Evolutionary conservation across 2,888 invertebrate genomes (phyloP).

Genomic region (Dolichomitus sp.): DNA sequence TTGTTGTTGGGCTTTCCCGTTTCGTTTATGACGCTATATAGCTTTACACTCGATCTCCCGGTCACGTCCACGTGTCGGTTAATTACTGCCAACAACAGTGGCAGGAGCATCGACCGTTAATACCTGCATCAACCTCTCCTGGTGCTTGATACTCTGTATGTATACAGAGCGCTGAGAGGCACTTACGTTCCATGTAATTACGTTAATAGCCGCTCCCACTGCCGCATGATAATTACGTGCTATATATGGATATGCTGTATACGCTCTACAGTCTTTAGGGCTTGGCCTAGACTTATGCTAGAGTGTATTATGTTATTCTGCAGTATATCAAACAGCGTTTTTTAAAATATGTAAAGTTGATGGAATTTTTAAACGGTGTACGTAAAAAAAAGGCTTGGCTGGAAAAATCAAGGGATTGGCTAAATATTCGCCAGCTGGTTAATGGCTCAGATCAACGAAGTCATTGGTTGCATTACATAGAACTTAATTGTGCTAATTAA

Average conservation of each 20-base stretch:
- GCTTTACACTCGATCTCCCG: slow-evolving; percentile 2
- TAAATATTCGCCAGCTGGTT: too few species aligned
- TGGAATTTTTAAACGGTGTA: too few species aligned
- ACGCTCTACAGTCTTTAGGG: slow-evolving; percentile 30
- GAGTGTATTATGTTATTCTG: slow-evolving; percentile 40
- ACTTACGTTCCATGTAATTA: slow-evolving; percentile 69
- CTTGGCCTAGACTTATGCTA: slow-evolving; percentile 38
- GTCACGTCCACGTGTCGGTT: slow-evolving; percentile 27
- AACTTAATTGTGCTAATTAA: too few species aligned
- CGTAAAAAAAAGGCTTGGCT: too few species aligned
- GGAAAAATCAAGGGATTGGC: too few species aligned
- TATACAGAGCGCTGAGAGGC: slow-evolving; percentile 56
- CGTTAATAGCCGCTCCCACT: slow-evolving; percentile 67
- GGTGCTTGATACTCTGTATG: slow-evolving; percentile 51
- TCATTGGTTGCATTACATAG: too few species aligned
- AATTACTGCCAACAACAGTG: slow-evolving; percentile 26
- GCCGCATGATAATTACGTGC: slow-evolving; percentile 67
- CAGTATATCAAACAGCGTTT: not conserved
- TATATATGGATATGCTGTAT: slow-evolving; percentile 37
- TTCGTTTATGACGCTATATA: not conserved
- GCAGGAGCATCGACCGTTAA: slow-evolving; percentile 30
- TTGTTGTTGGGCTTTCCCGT: not conserved
- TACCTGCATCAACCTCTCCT: slow-evolving; percentile 46
- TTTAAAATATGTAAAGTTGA: too few species aligned
- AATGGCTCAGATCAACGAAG: too few species aligned